Evolutionary conservation across 2,113 vertebrate species (phyloP).

Genomic region (Rhipidura dahli): DNA sequence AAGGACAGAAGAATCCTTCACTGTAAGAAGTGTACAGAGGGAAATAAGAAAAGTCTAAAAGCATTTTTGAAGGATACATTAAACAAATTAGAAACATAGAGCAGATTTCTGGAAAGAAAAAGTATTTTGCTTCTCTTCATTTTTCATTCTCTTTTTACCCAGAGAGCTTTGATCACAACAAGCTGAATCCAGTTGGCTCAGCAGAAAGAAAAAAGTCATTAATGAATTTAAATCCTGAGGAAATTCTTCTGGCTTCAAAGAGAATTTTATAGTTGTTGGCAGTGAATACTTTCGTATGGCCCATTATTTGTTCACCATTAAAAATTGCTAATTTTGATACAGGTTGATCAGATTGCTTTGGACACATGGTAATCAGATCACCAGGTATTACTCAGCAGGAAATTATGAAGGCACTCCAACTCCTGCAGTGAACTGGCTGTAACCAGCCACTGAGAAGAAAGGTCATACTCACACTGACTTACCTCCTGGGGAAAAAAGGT

Average conservation of each 20-base stretch:
- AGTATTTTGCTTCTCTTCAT: neutral
- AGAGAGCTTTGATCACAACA: neutral
- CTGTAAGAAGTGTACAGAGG: neutral
- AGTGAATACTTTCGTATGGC: neutral
- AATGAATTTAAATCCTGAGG: neutral
- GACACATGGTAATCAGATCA: neutral
- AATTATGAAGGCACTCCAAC: neutral
- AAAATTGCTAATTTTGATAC: neutral
- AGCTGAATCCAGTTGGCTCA: neutral
- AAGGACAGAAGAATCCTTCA: neutral
- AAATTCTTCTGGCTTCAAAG: neutral
- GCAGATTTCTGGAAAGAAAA: neutral
- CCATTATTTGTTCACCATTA: neutral
- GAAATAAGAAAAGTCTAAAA: neutral
- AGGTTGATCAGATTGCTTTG: neutral
- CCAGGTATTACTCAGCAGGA: neutral
- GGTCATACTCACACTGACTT: neutral
- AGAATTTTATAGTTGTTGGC: neutral
- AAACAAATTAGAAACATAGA: neutral
- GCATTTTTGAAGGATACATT: neutral
- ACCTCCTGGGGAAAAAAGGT: neutral
- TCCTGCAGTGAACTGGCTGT: neutral
- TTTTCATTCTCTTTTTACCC: conserved; percentile 2
- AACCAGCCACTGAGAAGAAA: neutral
- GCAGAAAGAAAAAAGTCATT: neutral